A percentile compares a stretch with the other conserved stretches of the same genome.
Evolutionary conservation across 1,140 invertebrate genomes (phyloP).

Genomic region (Sitodiplosis mosellana): DNA sequence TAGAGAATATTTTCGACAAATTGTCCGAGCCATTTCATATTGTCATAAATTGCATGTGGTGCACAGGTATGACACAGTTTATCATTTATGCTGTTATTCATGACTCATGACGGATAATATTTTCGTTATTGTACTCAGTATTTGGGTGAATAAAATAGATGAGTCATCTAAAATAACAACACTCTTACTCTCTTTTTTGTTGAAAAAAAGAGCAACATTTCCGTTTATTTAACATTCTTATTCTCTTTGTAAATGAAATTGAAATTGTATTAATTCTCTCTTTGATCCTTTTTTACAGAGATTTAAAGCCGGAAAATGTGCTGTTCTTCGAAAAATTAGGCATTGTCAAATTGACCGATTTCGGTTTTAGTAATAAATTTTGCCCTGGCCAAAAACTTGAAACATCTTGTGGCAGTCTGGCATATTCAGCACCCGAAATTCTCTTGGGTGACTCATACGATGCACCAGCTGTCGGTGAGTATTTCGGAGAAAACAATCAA

Average conservation of each 20-base stretch:
- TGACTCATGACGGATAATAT: too few species aligned
- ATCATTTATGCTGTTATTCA: too few species aligned
- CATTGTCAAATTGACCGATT: constrained; percentile 96
- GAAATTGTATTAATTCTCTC: background rate
- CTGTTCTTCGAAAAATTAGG: constrained; percentile 96
- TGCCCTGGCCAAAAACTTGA: constrained; percentile 93
- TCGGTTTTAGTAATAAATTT: constrained; percentile 97
- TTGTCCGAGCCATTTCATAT: constrained; percentile 92
- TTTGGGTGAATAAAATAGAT: too few species aligned
- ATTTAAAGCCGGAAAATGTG: constrained; percentile 97
- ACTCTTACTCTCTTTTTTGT: too few species aligned
- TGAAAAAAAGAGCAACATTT: too few species aligned
- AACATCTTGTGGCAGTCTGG: constrained; percentile 97
- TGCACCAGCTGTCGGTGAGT: constrained; percentile 77
- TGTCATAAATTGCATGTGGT: constrained; percentile 88
- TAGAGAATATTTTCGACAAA: constrained; percentile 87
- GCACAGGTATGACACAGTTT: constrained; percentile 66
- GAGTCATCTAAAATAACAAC: too few species aligned
- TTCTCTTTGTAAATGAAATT: background rate
- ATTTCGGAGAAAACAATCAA: too few species aligned
- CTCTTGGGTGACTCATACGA: constrained; percentile 88
- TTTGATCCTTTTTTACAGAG: constrained; percentile 75
- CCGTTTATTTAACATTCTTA: too few species aligned
- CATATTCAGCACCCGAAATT: constrained; percentile 98
- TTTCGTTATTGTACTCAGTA: too few species aligned